Evolutionary conservation across 2,888 invertebrate species (phyloP).

Genomic region (Apodemia duryi): DNA sequence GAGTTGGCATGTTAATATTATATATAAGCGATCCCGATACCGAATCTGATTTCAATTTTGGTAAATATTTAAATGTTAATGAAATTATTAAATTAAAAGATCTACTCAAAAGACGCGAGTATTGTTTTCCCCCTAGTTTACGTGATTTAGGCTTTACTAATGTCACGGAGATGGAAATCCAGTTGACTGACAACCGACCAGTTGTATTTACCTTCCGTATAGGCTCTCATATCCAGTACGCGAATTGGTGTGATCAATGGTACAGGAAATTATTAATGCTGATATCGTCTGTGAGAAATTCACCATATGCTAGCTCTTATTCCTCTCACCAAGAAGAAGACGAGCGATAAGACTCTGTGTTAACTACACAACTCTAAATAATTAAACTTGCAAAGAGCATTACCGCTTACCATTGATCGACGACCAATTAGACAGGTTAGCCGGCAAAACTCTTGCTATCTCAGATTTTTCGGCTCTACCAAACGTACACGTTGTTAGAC

Average conservation of each 20-base stretch:
- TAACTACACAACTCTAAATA: conserved; percentile 4
- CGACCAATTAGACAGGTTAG: conserved; percentile 23
- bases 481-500: conserved; percentile 33
- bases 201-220: conserved; percentile 14
- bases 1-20: conserved; percentile 1
- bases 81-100: background rate
- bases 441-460: conserved; percentile 31
- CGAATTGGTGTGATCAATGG: conserved; percentile 15
- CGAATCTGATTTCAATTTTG: background rate
- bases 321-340: conserved; percentile 31
- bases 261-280: conserved; percentile 15
- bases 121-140: background rate
- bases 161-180: background rate
- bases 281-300: conserved; percentile 14
- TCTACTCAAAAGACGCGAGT: background rate
- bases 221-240: conserved; percentile 7
- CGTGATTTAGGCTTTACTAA: background rate
- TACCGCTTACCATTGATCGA: conserved; percentile 15
- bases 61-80: background rate
- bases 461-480: conserved; percentile 30
- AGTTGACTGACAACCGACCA: background rate
- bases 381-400: conserved; percentile 7
- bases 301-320: conserved; percentile 26
- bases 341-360: conserved; percentile 6
- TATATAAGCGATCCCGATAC: background rate